These are phyloP conservation scores for Ochotona princeps DNA, from an alignment of 2,113 vertebrate genomes.

Conservation along the genomic window DNA sequence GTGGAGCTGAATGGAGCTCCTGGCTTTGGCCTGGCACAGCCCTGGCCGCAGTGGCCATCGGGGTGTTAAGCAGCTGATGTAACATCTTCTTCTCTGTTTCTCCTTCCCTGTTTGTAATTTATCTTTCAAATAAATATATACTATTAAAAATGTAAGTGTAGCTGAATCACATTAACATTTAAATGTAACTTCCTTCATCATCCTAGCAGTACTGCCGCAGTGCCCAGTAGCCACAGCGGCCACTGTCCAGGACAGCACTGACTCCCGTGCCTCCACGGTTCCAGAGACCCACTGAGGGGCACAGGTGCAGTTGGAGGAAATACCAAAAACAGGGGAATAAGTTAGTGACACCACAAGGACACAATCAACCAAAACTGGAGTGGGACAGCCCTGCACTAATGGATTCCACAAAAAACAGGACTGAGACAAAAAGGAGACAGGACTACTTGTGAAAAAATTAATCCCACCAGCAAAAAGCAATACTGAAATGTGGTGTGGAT, in stretches of 20 bases:
- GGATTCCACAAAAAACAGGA: not conserved
- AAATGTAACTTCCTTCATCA: not conserved
- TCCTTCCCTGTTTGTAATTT: too few relatives aligned
- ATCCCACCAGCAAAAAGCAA: not conserved
- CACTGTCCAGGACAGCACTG: fast-evolving
- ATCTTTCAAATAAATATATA: too few relatives aligned
- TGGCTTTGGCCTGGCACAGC: too few relatives aligned
- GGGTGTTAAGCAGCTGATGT: too few relatives aligned
- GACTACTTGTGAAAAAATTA: not conserved
- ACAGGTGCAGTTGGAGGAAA: not conserved
- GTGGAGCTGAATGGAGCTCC: too few relatives aligned
- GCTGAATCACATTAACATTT: not conserved
- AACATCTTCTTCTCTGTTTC: too few relatives aligned
- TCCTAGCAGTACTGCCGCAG: not conserved
- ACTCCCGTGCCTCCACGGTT: not conserved
- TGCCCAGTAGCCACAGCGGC: too few relatives aligned
- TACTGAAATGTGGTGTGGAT: not conserved
- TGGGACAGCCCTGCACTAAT: not conserved
- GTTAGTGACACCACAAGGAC: not conserved
- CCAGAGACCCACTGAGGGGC: not conserved
- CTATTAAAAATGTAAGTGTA: not conserved
- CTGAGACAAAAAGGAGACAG: not conserved
- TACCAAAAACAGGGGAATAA: not conserved
- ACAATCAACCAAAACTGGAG: not conserved
- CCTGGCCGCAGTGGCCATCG: too few relatives aligned